Evolutionary conservation across 2,797 vertebrate species (phyloP).

Genomic region (Euphonia xanthogaster): DNA sequence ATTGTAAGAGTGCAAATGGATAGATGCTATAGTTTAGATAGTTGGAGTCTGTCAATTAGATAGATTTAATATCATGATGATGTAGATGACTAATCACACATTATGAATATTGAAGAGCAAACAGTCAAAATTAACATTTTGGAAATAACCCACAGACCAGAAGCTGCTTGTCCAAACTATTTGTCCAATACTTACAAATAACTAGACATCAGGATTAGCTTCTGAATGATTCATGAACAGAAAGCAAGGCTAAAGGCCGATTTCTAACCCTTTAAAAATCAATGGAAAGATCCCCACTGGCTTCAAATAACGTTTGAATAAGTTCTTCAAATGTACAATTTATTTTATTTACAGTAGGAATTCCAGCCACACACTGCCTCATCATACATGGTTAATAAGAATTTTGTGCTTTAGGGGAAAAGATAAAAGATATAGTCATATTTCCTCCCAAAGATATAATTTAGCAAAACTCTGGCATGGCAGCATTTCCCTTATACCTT

Average conservation of each 20-base stretch:
- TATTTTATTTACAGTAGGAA: background rate
- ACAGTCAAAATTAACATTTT: slow-evolving; percentile 13
- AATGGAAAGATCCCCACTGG: background rate
- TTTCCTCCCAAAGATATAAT: background rate
- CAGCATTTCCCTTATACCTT: background rate
- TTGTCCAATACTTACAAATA: slow-evolving; percentile 15
- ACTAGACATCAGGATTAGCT: background rate
- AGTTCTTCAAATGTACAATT: background rate
- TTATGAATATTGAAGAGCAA: slow-evolving; percentile 7
- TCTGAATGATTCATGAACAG: slow-evolving; percentile 41
- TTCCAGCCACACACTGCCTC: background rate
- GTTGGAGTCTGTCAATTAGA: background rate
- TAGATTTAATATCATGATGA: background rate
- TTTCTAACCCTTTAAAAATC: slow-evolving; percentile 26
- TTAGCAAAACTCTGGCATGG: background rate
- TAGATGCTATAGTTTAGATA: slow-evolving; percentile 5
- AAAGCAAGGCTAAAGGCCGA: background rate
- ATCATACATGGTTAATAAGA: background rate
- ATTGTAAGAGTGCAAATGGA: background rate
- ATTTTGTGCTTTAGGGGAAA: background rate
- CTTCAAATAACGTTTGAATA: slow-evolving; percentile 4
- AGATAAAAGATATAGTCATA: background rate
- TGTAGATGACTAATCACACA: background rate
- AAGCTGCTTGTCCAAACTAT: slow-evolving; percentile 15
- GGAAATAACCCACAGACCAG: background rate